A percentile compares a stretch with the other conserved stretches of the same genome.
Conservation (phyloP, 2,797 vertebrate genomes). For the Gobio occitaniae region DNA sequence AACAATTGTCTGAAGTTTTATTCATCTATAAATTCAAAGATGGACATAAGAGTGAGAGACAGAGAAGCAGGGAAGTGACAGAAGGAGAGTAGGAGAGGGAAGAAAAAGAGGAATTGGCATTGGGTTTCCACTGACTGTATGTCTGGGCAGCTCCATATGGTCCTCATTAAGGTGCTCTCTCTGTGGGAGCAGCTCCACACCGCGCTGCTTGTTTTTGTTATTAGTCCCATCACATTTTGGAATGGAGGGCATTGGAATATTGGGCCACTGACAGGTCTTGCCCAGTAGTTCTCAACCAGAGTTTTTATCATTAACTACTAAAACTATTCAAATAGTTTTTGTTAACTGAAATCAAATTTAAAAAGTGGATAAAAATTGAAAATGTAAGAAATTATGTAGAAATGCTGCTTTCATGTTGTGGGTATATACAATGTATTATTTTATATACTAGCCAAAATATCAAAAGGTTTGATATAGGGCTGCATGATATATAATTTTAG, state of each 20-base stretch:
- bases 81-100: conserved; percentile 57
- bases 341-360: neutral
- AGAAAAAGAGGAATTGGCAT: conserved; percentile 69
- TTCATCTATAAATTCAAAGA: conserved; percentile 17
- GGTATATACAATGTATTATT: neutral
- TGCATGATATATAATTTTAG: too few species aligned
- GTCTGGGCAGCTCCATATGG: conserved; percentile 85
- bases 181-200: conserved; percentile 80
- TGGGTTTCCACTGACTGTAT: conserved; percentile 85
- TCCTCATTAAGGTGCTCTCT: conserved; percentile 85
- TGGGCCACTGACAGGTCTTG: conserved; percentile 54
- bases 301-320: neutral
- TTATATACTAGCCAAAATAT: neutral
- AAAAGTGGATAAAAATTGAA: neutral
- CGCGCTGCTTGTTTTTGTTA: conserved; percentile 84
- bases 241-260: conserved; percentile 73
- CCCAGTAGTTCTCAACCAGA: neutral
- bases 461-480: neutral
- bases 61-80: conserved; percentile 59
- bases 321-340: too few species aligned
- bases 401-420: neutral
- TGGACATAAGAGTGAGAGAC: conserved; percentile 30
- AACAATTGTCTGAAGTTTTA: conserved; percentile 23
- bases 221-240: conserved; percentile 79
- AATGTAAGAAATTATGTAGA: neutral